These are phyloP conservation scores for Chironomus striatipennis DNA, from an alignment of 1,140 invertebrate genomes.

Conservation along the genomic window DNA sequence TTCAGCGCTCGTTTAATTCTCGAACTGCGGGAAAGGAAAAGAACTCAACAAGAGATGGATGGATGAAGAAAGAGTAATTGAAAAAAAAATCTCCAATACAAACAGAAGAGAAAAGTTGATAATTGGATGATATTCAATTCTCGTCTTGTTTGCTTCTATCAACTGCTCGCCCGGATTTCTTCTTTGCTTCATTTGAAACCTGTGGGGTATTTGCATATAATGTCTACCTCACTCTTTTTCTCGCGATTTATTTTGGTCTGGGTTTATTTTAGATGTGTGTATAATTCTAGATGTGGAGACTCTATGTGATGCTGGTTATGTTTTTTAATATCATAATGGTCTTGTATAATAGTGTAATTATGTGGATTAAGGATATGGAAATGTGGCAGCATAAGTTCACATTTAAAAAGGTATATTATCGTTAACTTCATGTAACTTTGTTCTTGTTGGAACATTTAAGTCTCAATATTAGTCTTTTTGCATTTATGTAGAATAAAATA, in stretches of 20 bases:
- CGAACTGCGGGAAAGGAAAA: slow-evolving; percentile 33
- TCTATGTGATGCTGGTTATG: too few relatives aligned
- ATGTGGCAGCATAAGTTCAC: too few relatives aligned
- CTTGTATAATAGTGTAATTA: too few relatives aligned
- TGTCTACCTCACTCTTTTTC: not conserved
- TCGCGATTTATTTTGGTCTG: not conserved
- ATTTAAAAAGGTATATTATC: too few relatives aligned
- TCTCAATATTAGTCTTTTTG: too few relatives aligned
- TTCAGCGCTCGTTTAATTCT: slow-evolving; percentile 11
- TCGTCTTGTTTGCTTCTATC: not conserved
- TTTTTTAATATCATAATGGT: too few relatives aligned
- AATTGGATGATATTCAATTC: slow-evolving; percentile 17
- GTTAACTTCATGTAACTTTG: too few relatives aligned
- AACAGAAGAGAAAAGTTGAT: slow-evolving; percentile 15
- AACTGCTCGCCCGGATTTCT: not conserved
- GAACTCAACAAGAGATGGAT: slow-evolving; percentile 38
- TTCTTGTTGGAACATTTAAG: too few relatives aligned
- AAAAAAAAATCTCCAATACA: slow-evolving; percentile 22
- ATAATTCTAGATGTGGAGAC: too few relatives aligned
- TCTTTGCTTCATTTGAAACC: slow-evolving; percentile 5
- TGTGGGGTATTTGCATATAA: slow-evolving; percentile 8
- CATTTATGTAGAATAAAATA: too few relatives aligned
- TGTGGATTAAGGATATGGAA: too few relatives aligned
- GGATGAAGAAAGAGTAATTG: slow-evolving; percentile 28
- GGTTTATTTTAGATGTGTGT: too few relatives aligned